These are phyloP conservation scores for Spheniscus humboldti DNA, from an alignment of 2,797 vertebrate species.

Conservation along the genomic window DNA sequence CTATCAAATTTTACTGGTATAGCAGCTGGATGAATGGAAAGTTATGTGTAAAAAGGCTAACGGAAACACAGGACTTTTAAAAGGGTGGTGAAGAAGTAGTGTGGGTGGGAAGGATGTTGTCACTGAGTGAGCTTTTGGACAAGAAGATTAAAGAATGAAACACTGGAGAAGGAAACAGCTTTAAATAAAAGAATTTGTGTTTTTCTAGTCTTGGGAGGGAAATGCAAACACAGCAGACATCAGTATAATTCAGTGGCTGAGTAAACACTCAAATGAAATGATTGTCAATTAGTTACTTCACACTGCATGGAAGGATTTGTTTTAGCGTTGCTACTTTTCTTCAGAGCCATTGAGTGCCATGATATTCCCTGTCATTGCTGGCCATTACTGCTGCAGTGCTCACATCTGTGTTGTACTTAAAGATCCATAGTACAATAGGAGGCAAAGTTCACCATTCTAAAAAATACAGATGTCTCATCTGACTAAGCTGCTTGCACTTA, in stretches of 20 bases:
- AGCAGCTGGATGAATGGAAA: not conserved
- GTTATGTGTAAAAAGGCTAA: not conserved
- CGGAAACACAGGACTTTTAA: not conserved
- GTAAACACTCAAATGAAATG: not conserved
- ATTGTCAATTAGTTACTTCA: not conserved
- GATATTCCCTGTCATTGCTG: not conserved
- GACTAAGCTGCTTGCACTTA: not conserved
- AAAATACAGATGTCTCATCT: not conserved
- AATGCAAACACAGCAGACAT: not conserved
- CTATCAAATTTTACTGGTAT: not conserved
- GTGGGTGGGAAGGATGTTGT: not conserved
- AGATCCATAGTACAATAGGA: not conserved
- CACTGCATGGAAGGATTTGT: not conserved
- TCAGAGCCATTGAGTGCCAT: not conserved
- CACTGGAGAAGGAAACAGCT: not conserved
- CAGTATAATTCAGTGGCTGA: not conserved
- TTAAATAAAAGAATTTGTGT: not conserved
- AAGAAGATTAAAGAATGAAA: not conserved
- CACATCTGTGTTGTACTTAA: not conserved
- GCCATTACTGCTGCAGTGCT: not conserved
- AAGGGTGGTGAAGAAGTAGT: not conserved
- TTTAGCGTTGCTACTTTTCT: not conserved
- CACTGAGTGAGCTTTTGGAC: not conserved
- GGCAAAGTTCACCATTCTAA: not conserved
- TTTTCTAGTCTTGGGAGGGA: not conserved